Conservation (phyloP, 2,888 invertebrate species). For the Ashinkailepas kermadecensis region DNA sequence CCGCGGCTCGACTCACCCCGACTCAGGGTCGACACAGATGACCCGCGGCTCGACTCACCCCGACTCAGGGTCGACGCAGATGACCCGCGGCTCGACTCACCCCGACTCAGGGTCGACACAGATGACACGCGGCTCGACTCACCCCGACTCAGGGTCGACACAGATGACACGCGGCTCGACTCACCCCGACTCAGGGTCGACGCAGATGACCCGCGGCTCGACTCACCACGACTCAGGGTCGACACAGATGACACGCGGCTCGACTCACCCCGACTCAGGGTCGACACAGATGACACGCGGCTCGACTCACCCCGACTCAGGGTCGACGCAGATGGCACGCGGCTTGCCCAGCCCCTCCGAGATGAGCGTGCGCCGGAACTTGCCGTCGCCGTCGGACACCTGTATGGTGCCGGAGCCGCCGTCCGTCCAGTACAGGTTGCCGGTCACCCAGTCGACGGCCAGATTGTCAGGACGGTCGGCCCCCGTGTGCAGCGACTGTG, state of each 20-base stretch:
- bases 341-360: constrained; percentile 70
- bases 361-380: constrained; percentile 65
- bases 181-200: constrained; percentile 68
- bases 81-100: constrained; percentile 79
- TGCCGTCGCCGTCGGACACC: constrained; percentile 71
- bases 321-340: constrained; percentile 78
- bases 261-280: constrained; percentile 61
- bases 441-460: constrained; percentile 81
- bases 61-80: constrained; percentile 70
- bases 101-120: constrained; percentile 70
- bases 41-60: constrained; percentile 83
- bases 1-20: constrained; percentile 72
- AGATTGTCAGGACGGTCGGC: constrained; percentile 82
- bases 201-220: constrained; percentile 80
- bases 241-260: constrained; percentile 80
- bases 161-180: constrained; percentile 83
- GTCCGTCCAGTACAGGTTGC: constrained; percentile 89
- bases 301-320: constrained; percentile 58
- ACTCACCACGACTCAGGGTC: constrained; percentile 66
- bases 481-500: constrained; percentile 36
- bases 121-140: constrained; percentile 81
- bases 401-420: constrained; percentile 82
- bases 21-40: constrained; percentile 71
- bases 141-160: constrained; percentile 66
- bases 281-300: constrained; percentile 82